Conservation (phyloP, 2,888 invertebrate genomes). For the Morinoia aosen region DNA sequence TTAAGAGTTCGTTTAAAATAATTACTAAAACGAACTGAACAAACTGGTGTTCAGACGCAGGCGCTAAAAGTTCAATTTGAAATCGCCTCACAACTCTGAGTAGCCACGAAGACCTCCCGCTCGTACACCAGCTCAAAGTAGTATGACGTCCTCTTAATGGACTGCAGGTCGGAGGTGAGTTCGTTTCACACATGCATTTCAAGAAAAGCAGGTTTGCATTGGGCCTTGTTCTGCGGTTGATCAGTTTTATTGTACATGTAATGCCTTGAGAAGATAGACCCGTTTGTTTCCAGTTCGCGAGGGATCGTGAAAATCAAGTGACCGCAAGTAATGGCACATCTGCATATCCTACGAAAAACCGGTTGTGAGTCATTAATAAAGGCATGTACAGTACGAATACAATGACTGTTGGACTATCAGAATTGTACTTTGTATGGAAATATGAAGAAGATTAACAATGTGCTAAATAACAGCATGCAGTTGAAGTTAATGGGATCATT, state of each 20-base stretch:
- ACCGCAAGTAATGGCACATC: background rate
- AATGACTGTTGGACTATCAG: background rate
- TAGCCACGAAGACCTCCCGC: background rate
- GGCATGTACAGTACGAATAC: background rate
- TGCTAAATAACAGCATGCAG: background rate
- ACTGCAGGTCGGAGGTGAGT: background rate
- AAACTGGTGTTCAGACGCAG: background rate
- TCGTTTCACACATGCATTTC: conserved; percentile 14
- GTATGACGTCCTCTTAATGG: background rate
- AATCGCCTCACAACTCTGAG: background rate
- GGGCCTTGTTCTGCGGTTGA: background rate
- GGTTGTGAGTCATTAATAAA: background rate
- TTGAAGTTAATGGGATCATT: background rate
- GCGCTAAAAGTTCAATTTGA: background rate
- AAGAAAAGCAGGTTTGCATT: conserved; percentile 22
- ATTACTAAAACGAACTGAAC: background rate
- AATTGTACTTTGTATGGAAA: background rate
- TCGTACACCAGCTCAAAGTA: background rate
- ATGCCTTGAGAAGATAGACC: background rate
- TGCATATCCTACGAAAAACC: background rate
- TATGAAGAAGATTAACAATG: background rate
- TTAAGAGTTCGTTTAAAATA: background rate
- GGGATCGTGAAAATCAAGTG: background rate
- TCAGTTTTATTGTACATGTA: background rate
- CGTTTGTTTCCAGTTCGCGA: background rate